Percentiles rank a stretch among this genome's conserved stretches.
Evolutionary conservation across 2,888 invertebrate genomes (phyloP).

Genomic region (Diabrotica balteata): DNA sequence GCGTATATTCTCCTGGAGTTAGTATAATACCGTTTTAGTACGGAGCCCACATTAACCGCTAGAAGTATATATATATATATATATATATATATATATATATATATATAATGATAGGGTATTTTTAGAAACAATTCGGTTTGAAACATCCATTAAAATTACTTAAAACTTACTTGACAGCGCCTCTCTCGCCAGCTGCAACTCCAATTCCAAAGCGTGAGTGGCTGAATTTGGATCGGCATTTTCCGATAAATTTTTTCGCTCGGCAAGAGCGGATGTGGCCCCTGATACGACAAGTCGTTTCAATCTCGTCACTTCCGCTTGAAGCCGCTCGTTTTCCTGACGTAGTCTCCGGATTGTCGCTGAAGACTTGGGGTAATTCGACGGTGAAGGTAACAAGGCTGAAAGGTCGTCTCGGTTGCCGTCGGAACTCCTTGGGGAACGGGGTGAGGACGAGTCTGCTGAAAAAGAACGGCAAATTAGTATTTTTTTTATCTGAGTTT

Average conservation of each 20-base stretch:
- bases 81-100: too few species aligned
- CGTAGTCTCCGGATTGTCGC: constrained; percentile 70
- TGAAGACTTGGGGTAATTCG: constrained; percentile 57
- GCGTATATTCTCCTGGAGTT: too few species aligned
- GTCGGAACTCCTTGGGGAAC: constrained; percentile 54
- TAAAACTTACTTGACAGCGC: constrained; percentile 65
- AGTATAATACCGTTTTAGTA: too few species aligned
- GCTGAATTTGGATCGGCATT: constrained; percentile 56
- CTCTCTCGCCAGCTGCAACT: constrained; percentile 80
- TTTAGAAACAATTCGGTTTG: too few species aligned
- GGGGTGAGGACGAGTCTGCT: constrained; percentile 55
- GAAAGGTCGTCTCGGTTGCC: constrained; percentile 51
- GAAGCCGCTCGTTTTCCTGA: constrained; percentile 79
- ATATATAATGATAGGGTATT: too few species aligned
- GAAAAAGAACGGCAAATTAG: constrained; percentile 11
- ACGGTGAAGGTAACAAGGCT: constrained; percentile 52
- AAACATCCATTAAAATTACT: too few species aligned
- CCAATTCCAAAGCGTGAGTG: constrained; percentile 65
- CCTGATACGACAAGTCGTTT: constrained; percentile 72
- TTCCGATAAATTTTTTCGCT: constrained; percentile 56
- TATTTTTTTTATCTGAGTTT: background rate
- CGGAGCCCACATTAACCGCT: too few species aligned
- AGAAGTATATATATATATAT: too few species aligned
- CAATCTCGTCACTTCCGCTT: constrained; percentile 74
- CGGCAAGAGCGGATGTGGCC: constrained; percentile 67